phyloP scores from a whole-genome alignment of 2,113 vertebrate genomes.

The Hemibagrus wyckioides region DNA sequence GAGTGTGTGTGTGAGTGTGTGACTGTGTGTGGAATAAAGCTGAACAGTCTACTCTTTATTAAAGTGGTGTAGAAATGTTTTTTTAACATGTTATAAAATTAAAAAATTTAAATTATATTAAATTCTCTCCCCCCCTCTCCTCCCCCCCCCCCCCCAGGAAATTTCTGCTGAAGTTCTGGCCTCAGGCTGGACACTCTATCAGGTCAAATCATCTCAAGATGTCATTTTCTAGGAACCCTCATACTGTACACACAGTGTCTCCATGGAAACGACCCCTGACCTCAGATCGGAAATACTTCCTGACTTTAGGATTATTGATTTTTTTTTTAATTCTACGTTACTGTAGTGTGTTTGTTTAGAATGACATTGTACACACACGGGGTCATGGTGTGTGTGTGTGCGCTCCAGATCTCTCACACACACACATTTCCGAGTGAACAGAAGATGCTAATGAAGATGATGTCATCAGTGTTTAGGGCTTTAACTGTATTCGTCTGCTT shows the following conservation, averaged over 20 bases:
- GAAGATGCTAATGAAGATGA: not conserved
- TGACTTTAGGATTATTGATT: not conserved
- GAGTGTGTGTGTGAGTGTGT: too few species aligned
- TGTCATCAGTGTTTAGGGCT: not conserved
- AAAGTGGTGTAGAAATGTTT: too few species aligned
- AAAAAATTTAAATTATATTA: not conserved
- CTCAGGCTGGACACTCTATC: conserved; percentile 37
- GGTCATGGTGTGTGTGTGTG: not conserved
- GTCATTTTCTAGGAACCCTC: conserved; percentile 14
- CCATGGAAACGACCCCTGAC: conserved; percentile 19
- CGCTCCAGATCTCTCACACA: not conserved
- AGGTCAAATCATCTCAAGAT: conserved; percentile 8
- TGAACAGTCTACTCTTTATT: too few species aligned
- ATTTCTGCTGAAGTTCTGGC: conserved; percentile 60
- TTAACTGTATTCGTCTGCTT: not conserved
- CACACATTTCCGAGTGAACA: not conserved
- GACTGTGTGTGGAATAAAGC: too few species aligned
- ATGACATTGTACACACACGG: not conserved
- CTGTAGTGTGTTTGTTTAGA: not conserved
- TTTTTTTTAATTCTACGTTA: not conserved
- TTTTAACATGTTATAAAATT: too few species aligned
- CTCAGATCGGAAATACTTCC: conserved; percentile 9
- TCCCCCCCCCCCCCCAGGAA: conserved; percentile 55
- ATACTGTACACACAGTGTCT: conserved; percentile 44
- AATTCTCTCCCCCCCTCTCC: not conserved